A percentile compares a stretch with the other conserved stretches of the same genome.
Conservation (phyloP, 2,888 invertebrate species). For the Anoplius nigerrimus region DNA sequence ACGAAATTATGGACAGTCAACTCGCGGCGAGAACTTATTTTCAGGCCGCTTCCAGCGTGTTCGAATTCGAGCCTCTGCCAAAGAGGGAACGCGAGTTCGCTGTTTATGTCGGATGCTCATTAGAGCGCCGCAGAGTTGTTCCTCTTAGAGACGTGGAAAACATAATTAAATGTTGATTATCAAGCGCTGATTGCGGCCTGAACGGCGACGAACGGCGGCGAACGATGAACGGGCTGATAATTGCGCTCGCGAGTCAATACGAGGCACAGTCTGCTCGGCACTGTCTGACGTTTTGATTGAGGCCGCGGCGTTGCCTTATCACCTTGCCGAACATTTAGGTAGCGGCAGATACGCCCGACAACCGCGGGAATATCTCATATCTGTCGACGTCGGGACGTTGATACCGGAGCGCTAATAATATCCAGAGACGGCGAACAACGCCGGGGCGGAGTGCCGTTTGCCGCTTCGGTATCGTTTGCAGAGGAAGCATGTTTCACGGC, state of each 20-base stretch:
- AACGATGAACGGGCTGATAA: constrained; percentile 23
- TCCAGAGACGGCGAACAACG: neutral
- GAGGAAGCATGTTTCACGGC: too few relatives aligned
- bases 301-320: constrained; percentile 1
- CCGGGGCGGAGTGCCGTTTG: too few relatives aligned
- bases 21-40: too few relatives aligned
- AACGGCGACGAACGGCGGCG: constrained; percentile 4
- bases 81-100: too few relatives aligned
- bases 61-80: too few relatives aligned
- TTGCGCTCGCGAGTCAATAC: constrained; percentile 20
- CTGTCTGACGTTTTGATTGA: constrained; percentile 36
- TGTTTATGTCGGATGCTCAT: too few relatives aligned
- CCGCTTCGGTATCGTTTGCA: too few relatives aligned
- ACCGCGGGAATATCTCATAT: too few relatives aligned
- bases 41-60: too few relatives aligned
- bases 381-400: neutral
- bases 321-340: constrained; percentile 1
- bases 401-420: neutral
- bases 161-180: constrained; percentile 23
- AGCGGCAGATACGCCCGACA: neutral
- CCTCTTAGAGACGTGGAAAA: neutral
- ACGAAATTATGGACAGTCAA: too few relatives aligned
- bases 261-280: constrained; percentile 20
- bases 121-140: neutral
- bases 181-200: constrained; percentile 2